Conservation (phyloP, 2,113 vertebrate species). For the Terrapene triunguis region DNA sequence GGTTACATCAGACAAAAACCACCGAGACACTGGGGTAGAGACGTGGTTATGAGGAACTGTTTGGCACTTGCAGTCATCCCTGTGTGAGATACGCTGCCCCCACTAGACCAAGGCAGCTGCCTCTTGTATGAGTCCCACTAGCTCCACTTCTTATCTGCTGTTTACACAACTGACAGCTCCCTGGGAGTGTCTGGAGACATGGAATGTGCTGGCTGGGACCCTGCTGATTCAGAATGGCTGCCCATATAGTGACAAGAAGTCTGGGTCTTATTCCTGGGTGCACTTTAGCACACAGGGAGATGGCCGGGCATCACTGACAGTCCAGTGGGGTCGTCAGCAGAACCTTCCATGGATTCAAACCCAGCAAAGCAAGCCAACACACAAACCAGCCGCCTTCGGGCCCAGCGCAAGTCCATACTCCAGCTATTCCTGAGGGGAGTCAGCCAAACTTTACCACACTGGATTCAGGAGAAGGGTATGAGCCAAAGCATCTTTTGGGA, state of each 20-base stretch:
- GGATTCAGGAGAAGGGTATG: neutral
- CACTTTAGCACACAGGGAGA: neutral
- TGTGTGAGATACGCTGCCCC: neutral
- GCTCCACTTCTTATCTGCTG: neutral
- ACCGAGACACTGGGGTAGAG: neutral
- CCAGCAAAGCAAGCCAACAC: neutral
- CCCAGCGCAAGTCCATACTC: rapidly evolving
- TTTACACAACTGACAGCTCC: neutral
- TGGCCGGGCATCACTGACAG: neutral
- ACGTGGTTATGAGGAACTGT: neutral
- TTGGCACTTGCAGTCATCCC: neutral
- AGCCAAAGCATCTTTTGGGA: neutral
- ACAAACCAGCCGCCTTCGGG: neutral
- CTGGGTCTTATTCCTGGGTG: no score
- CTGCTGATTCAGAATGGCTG: neutral
- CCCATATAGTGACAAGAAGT: neutral
- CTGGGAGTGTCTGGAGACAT: rapidly evolving
- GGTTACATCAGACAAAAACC: neutral
- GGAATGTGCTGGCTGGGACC: rapidly evolving
- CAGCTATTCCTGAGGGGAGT: neutral
- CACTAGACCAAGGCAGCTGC: neutral
- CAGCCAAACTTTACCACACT: neutral
- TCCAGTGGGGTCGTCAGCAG: neutral
- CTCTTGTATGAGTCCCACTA: rapidly evolving
- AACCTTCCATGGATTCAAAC: neutral